Base-by-base conservation (phyloP, 2,888 invertebrate species). In the Trachelus troglodyta region DNA sequence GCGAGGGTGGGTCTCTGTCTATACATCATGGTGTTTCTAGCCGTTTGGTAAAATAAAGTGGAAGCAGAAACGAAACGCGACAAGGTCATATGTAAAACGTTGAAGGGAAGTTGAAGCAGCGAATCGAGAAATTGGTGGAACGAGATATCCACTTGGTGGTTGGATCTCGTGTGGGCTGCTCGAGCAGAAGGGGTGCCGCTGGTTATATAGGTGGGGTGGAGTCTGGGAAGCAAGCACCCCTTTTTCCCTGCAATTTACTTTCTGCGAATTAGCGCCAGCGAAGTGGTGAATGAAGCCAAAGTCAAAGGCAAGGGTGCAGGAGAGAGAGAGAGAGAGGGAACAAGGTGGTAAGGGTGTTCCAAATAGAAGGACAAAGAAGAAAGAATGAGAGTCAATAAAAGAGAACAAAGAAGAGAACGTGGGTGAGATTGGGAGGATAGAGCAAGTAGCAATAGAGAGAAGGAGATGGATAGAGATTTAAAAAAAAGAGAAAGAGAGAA, bases 221-320 rank as follows among this genome's bases (percentile, higher is more conserved):
- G 56, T 23, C 56, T 23, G 56, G 56, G 23, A 9, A 56, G 23
- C 23, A 23, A 23, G 56, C 23, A 23, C 56, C 56, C 56, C 9
- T 40, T 40, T 23, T 56, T 56, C 56, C 23, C 23, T 76, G 73
- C 80, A 80, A 83, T 83, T 83, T 83, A 82, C 81, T 81, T 83
- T 81, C 81, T 69, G 78, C 77, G 80, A 81, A 83, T 83, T 83
- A 83, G 79, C 79, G 77, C 76, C 75, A 71, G 34, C 34, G 71
- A 71, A 34, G 71, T 71, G 71, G 34, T 11, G 71, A 71, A 23
- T 56, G 56, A 56, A 56, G 71, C 34, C 71, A 71, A 31, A 71
- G 71, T 12, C 30, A 69, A 71, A 71, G 31, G 33, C 71, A 71
- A 34, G n/a, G 30, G 15, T 31, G 34, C 6, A 75, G 75, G 75